Percentiles rank a stretch among this genome's conserved stretches.
phyloP scores from a whole-genome alignment of 2,888 invertebrate genomes.

The Deroplatys truncata region DNA sequence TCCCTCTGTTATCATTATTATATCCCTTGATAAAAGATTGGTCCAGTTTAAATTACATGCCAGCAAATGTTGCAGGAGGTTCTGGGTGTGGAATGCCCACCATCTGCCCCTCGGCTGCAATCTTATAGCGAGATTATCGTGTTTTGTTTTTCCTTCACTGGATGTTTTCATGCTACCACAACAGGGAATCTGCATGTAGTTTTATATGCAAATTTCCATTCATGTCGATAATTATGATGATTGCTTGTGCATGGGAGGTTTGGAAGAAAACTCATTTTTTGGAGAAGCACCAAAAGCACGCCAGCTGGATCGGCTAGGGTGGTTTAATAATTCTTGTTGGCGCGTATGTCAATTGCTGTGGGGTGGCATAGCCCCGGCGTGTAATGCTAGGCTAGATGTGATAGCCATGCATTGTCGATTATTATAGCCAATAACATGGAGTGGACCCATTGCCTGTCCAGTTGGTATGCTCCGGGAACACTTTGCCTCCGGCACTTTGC shows the following conservation, averaged over 20 bases:
- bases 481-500: background rate
- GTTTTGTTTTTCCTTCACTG: background rate
- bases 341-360: slow-evolving; percentile 17
- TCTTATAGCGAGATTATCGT: background rate
- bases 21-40: slow-evolving; percentile 1
- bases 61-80: background rate
- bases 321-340: slow-evolving; percentile 16
- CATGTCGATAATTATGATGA: slow-evolving; percentile 23
- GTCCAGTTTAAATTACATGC: background rate
- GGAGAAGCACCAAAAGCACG: background rate
- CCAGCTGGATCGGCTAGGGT: background rate
- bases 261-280: background rate
- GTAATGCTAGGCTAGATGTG: slow-evolving; percentile 1
- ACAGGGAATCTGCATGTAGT: background rate
- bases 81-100: background rate
- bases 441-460: background rate
- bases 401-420: slow-evolving; percentile 8
- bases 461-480: background rate
- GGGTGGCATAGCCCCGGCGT: background rate
- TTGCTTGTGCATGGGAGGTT: background rate
- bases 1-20: background rate
- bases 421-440: slow-evolving; percentile 5
- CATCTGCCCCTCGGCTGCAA: background rate
- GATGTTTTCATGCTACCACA: background rate
- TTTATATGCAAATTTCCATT: slow-evolving; percentile 23